Conservation (phyloP, 2,797 vertebrate species). For the Schizopygopsis pylzovi region DNA sequence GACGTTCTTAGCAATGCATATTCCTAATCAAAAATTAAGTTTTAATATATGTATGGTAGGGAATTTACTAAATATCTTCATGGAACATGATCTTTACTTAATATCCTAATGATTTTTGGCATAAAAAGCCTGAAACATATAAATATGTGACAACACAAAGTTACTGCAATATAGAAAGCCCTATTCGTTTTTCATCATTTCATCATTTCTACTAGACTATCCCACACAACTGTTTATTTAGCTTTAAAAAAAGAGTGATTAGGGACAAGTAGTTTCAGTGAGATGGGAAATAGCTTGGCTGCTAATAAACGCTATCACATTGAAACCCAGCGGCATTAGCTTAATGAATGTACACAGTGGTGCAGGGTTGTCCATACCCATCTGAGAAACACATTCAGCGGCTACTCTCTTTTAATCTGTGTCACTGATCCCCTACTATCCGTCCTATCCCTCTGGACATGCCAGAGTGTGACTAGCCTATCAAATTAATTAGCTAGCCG, state of each 20-base stretch:
- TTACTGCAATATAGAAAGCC: background rate
- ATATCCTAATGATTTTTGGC: no score
- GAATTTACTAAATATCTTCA: no score
- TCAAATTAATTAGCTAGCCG: constrained; percentile 55
- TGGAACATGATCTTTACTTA: no score
- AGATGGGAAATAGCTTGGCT: constrained; percentile 25
- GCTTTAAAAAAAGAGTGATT: background rate
- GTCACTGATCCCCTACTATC: constrained; percentile 53
- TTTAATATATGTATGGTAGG: no score
- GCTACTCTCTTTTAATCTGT: constrained; percentile 59
- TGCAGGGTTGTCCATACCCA: constrained; percentile 32
- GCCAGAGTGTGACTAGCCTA: constrained; percentile 48
- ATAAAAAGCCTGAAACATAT: background rate
- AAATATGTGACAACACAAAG: background rate
- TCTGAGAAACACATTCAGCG: constrained; percentile 39
- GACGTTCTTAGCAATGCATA: no score
- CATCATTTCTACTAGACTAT: background rate
- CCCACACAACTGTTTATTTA: constrained; percentile 3
- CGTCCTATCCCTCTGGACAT: constrained; percentile 48
- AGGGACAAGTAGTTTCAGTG: constrained; percentile 14
- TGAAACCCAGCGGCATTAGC: constrained; percentile 37
- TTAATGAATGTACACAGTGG: constrained; percentile 50
- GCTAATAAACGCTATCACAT: constrained; percentile 44
- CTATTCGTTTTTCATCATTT: background rate
- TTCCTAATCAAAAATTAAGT: no score